phyloP scores from a whole-genome alignment of 2,888 invertebrate species.

The Apodemia duryi region DNA sequence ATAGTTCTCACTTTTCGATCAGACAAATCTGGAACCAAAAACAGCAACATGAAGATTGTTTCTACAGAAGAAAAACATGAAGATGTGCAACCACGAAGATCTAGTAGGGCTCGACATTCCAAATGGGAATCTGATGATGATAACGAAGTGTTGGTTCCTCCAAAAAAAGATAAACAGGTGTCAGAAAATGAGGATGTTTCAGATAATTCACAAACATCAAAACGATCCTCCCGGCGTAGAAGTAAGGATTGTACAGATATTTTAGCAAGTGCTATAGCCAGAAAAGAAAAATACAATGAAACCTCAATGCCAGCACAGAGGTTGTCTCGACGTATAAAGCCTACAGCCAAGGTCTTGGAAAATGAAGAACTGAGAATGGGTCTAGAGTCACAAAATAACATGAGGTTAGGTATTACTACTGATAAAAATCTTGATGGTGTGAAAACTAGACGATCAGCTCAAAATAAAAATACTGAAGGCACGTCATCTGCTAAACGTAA shows the following conservation, averaged over 20 bases:
- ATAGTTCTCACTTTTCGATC: slow-evolving; percentile 82
- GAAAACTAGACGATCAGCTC: slow-evolving; percentile 53
- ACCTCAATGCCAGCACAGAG: slow-evolving; percentile 49
- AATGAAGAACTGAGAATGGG: slow-evolving; percentile 81
- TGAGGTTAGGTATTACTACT: slow-evolving; percentile 62
- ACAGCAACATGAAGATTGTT: slow-evolving; percentile 73
- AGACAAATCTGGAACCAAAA: slow-evolving; percentile 77
- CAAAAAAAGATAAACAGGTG: slow-evolving; percentile 48
- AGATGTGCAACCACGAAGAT: slow-evolving; percentile 55
- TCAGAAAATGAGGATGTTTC: slow-evolving; percentile 63
- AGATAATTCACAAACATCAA: slow-evolving; percentile 65
- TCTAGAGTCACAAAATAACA: slow-evolving; percentile 78
- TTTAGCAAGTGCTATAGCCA: slow-evolving; percentile 84
- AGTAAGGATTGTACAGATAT: slow-evolving; percentile 82
- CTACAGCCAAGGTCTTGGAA: slow-evolving; percentile 83
- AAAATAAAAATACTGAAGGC: slow-evolving; percentile 37
- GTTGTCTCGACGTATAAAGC: slow-evolving; percentile 79
- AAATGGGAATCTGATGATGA: slow-evolving; percentile 65
- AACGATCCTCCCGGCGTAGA: slow-evolving; percentile 82
- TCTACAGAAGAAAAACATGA: slow-evolving; percentile 67
- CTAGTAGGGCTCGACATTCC: slow-evolving; percentile 49
- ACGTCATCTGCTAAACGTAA: slow-evolving; percentile 31
- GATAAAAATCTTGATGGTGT: slow-evolving; percentile 61
- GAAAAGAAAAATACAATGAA: slow-evolving; percentile 84
- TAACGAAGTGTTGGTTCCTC: slow-evolving; percentile 43